Evolutionary conservation across 2,888 invertebrate genomes (phyloP), one percentile per base, ranked within the genome.

Genomic region (Orthosia incerta): DNA sequence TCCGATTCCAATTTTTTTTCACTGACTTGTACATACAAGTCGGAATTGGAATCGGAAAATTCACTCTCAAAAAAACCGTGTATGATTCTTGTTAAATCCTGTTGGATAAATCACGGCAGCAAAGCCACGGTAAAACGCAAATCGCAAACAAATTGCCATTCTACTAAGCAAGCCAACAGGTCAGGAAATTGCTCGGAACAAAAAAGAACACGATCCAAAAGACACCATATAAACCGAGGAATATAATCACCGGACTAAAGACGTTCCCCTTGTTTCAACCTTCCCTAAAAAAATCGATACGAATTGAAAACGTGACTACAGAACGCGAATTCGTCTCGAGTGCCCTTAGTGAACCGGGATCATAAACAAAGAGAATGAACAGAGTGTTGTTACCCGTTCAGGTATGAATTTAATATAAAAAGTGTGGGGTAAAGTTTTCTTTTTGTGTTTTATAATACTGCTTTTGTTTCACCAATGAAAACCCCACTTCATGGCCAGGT

Each of bases 271-370:
- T 73, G 55, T 53, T 62, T 45, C 63, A 61, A 78, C 45, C 31
- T 46, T 61, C 50, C 51, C 59, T 31, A 23, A 71, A 86, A 81
- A 74, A 85, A 84, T 85, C 76, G 61, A 81, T 77, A 50, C 2
- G 67, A 82, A 85, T 80, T 78, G 75, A 74, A 80, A 85, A 82
- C 77, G 83, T 85, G 80, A 76, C 79, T 84, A 68, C 77, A 84
- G 80, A 79, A 77, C 69, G 79, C 71, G 86, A 83, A 77, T 88
- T 85, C 79, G 79, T 70, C 82, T 91, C 89, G 90, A 91, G 86
- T 86, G 83, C 84, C 82, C 82, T 75, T 87, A 89, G 91, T 91
- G 88, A 85, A 77, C 68, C 67, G 74, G 85, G 88, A 91, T 92
- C 91, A 92, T 4, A 3, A 9, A 60, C 60, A 20, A 9, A 5